phyloP scores from a whole-genome alignment of 2,888 invertebrate genomes.

The Rhimphoctona megacephalus region DNA sequence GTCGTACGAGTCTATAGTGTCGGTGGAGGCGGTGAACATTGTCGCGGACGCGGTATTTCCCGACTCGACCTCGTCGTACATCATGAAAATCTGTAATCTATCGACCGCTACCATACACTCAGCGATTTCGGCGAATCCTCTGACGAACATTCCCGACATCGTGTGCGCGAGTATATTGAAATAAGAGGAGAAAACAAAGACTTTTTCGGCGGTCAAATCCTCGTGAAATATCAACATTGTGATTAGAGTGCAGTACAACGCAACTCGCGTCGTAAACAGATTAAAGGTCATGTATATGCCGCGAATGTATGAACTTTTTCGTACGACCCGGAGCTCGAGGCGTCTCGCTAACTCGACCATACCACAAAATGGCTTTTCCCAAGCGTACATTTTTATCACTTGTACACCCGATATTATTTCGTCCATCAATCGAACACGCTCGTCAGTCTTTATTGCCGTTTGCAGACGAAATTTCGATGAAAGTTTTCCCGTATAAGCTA shows the following conservation, averaged over 20 bases:
- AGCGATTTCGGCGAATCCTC: slow-evolving; percentile 87
- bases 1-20: slow-evolving; percentile 72
- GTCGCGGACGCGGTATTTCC: slow-evolving; percentile 60
- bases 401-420: slow-evolving; percentile 91
- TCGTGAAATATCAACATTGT: slow-evolving; percentile 89
- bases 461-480: slow-evolving; percentile 85
- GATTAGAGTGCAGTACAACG: slow-evolving; percentile 91
- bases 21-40: slow-evolving; percentile 69
- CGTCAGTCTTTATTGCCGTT: slow-evolving; percentile 89
- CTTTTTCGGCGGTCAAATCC: slow-evolving; percentile 89
- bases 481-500: slow-evolving; percentile 83
- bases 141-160: slow-evolving; percentile 87
- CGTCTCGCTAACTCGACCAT: slow-evolving; percentile 87
- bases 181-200: slow-evolving; percentile 87
- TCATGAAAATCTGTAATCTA: slow-evolving; percentile 84
- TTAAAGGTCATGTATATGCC: slow-evolving; percentile 91
- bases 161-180: slow-evolving; percentile 86
- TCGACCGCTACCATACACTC: slow-evolving; percentile 86
- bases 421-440: slow-evolving; percentile 91
- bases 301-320: slow-evolving; percentile 88
- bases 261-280: slow-evolving; percentile 92
- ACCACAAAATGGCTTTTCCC: slow-evolving; percentile 90
- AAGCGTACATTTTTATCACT: slow-evolving; percentile 93
- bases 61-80: slow-evolving; percentile 82
- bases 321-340: slow-evolving; percentile 86